These are phyloP conservation scores for Cassiopea xamachana DNA, from an alignment of 30 jellyfish, hydroid and myxozoan species.

Conservation along the genomic window DNA sequence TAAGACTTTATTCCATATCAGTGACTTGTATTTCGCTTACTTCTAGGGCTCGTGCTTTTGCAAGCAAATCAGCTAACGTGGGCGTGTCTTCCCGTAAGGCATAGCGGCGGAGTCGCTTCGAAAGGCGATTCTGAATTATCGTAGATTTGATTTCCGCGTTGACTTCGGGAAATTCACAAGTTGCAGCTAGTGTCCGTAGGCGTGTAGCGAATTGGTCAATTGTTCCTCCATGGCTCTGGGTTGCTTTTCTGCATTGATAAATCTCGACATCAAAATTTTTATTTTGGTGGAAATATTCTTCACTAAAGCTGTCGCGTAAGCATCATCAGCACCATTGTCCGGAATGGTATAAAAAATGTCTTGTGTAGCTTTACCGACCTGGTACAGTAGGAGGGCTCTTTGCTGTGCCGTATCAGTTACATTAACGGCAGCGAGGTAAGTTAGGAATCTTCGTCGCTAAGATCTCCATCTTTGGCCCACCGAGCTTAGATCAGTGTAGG, in stretches of 20 bases:
- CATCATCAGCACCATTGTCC: conserved; percentile 21
- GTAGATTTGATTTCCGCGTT: conserved; percentile 18
- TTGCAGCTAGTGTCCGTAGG: conserved; percentile 17
- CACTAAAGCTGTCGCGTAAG: conserved; percentile 26
- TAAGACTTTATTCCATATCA: not conserved
- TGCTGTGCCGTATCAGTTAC: conserved; percentile 20
- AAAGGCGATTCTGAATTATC: conserved; percentile 32
- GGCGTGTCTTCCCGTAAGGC: conserved; percentile 30
- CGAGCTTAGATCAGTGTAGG: conserved; percentile 33
- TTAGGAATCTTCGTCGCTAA: conserved; percentile 29
- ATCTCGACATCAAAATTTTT: conserved; percentile 23
- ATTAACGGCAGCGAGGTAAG: conserved; percentile 23
- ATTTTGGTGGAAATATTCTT: conserved; percentile 2
- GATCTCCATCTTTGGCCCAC: conserved; percentile 29
- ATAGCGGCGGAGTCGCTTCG: conserved; percentile 15
- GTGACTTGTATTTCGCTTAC: not conserved
- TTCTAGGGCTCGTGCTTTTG: conserved; percentile 6
- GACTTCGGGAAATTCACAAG: conserved; percentile 12
- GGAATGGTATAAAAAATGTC: conserved; percentile 22
- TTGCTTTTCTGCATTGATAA: conserved; percentile 23
- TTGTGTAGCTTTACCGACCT: conserved; percentile 3
- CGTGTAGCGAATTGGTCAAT: conserved; percentile 30
- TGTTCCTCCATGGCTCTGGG: conserved; percentile 34
- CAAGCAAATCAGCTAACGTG: conserved; percentile 5
- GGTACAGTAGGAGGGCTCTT: conserved; percentile 30